These are phyloP conservation scores for Cistogaster globosa DNA, from an alignment of 2,888 invertebrate species.

Conservation along the genomic window DNA sequence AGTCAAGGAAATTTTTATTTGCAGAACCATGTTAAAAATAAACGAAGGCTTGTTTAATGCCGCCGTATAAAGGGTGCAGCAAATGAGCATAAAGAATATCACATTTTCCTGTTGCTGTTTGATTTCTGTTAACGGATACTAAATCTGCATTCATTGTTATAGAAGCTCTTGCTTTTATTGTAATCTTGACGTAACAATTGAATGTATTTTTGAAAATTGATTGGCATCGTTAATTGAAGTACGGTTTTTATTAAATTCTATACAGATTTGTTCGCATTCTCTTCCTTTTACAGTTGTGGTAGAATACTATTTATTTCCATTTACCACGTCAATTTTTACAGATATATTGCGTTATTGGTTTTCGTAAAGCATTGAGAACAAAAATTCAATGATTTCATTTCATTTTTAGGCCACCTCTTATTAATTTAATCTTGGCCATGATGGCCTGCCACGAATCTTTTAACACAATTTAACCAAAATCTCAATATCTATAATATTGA, in stretches of 20 bases:
- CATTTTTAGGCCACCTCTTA: slow-evolving; percentile 48
- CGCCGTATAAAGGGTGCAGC: slow-evolving; percentile 43
- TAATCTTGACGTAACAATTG: slow-evolving; percentile 34
- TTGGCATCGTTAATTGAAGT: slow-evolving; percentile 80
- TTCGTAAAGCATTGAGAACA: too few species aligned
- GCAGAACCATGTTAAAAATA: slow-evolving; percentile 36
- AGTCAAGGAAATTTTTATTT: slow-evolving; percentile 11
- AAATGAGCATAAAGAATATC: slow-evolving; percentile 20
- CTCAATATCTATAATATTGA: slow-evolving; percentile 24
- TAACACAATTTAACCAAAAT: slow-evolving; percentile 69
- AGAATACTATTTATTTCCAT: not conserved
- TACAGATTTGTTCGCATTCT: not conserved
- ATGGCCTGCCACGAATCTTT: slow-evolving; percentile 55
- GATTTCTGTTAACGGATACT: slow-evolving; percentile 26
- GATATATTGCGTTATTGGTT: too few species aligned
- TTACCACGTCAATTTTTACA: too few species aligned
- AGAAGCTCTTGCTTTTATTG: not conserved
- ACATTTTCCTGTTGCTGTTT: slow-evolving; percentile 28
- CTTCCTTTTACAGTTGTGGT: too few species aligned
- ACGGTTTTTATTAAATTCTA: slow-evolving; percentile 76
- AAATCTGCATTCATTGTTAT: slow-evolving; percentile 23
- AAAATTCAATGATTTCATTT: slow-evolving; percentile 69
- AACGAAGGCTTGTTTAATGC: not conserved
- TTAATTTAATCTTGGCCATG: slow-evolving; percentile 56
- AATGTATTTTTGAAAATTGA: slow-evolving; percentile 67